Evolutionary conservation across 1,140 invertebrate genomes (phyloP), one percentile per base, ranked within the genome.

Genomic region (Oreohelix idahoensis): DNA sequence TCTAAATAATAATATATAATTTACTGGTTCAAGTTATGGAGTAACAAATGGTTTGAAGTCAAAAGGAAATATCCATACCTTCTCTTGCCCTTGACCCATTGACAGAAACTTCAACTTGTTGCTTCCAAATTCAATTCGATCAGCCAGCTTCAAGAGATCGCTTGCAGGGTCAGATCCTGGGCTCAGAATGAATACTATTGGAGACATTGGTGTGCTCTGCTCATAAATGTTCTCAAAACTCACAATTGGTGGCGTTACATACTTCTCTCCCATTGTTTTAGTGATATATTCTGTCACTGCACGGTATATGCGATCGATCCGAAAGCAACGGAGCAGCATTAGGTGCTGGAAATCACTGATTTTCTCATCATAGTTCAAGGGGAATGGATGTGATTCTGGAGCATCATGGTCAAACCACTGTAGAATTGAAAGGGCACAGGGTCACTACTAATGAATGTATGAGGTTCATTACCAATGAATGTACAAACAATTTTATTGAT

Each of bases 81-180:
- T 94, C 90, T 97, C 97, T 93, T 98, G 97, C 0, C 96, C 96
- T 93, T 98, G 96, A 8, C 97, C 97, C 38, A 98, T 94, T 0
- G 97, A 97, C 17, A 98, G 93, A 89, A 96, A 96, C 89, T 95
- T 95, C 85, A 98, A 96, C 87, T 95, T 96, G 79, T 94, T 95
- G 69, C 94, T 94, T 0, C 95, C 95, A 87, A 95, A 95, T 32
- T 95, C 95, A 93, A 94, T 83, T 93, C 93, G 93, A 73, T 97
- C 96, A 0, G 96, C 96, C 35, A 98, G 90, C 92, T 97, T 97
- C 94, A 97, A 96, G n/a, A 98, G 91, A 90, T 98, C 96, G 71
- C 94, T 95, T 0, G 96, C 96, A 35, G 97, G 96, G 93, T 98
- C 97, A 0, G 96, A 96, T 0, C 96, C 96, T 17, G 96, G 96